Conservation (phyloP, 2,113 vertebrate species). For the Poeciliopsis retropinna region DNA sequence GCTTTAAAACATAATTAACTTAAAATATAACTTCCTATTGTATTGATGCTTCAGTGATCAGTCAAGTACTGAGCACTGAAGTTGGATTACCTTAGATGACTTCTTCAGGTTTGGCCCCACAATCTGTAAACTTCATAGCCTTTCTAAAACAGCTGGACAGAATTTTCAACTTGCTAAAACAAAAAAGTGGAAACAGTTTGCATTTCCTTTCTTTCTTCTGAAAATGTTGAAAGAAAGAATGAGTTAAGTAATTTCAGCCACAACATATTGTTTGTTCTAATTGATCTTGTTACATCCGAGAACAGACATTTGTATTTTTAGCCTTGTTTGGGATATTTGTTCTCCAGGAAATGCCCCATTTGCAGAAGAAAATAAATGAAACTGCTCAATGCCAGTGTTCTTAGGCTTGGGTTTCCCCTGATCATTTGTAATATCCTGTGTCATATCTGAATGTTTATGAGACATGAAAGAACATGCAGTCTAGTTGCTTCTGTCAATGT, state of each 20-base stretch:
- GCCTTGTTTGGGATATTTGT: slow-evolving; percentile 40
- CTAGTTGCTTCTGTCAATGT: not conserved
- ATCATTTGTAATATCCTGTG: slow-evolving; percentile 11
- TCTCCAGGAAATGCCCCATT: slow-evolving; percentile 63
- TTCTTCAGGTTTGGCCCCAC: not conserved
- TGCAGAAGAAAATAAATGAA: slow-evolving; percentile 21
- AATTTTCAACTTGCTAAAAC: slow-evolving; percentile 13
- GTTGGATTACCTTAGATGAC: too few species aligned
- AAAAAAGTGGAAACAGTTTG: not conserved
- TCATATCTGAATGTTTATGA: slow-evolving; percentile 3
- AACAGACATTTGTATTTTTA: slow-evolving; percentile 35
- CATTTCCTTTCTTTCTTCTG: not conserved
- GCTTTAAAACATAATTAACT: too few species aligned
- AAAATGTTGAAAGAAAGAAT: not conserved
- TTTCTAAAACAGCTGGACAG: slow-evolving; percentile 54
- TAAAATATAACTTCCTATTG: not conserved
- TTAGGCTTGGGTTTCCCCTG: slow-evolving; percentile 16
- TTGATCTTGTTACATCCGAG: not conserved
- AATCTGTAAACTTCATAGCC: slow-evolving; percentile 14
- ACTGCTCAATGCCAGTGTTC: not conserved
- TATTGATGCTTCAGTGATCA: not conserved
- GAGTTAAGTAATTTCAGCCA: not conserved
- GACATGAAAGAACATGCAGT: not conserved
- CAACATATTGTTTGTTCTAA: not conserved
- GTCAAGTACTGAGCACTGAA: too few species aligned